Percentiles rank a stretch among this genome's conserved stretches.
phyloP scores from a whole-genome alignment of 1,140 invertebrate species.

The Eupristina koningsbergeri region DNA sequence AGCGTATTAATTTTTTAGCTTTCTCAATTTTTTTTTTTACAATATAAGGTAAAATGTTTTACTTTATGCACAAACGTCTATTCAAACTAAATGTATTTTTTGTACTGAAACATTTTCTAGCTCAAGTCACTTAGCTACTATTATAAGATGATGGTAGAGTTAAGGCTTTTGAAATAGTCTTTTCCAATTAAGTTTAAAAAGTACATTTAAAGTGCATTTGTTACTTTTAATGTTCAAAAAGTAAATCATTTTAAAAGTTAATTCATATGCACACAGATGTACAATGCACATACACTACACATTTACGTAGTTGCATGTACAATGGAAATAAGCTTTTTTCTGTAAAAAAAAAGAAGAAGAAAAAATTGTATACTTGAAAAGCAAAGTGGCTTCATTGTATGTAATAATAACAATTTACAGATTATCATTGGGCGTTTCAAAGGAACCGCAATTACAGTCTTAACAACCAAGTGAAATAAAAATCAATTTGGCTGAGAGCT shows the following conservation, averaged over 20 bases:
- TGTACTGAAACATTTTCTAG: not conserved
- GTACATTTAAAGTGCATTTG: not conserved
- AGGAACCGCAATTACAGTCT: not conserved
- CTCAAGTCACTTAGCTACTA: not conserved
- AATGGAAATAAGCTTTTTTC: not conserved
- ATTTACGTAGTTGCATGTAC: not conserved
- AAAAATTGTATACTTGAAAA: not conserved
- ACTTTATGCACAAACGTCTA: too few species aligned
- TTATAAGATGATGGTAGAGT: not conserved
- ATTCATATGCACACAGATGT: too few species aligned
- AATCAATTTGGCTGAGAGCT: not conserved
- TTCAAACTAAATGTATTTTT: not conserved
- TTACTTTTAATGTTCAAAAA: too few species aligned
- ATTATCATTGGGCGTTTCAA: not conserved
- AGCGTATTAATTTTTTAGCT: too few species aligned
- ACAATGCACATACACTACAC: not conserved
- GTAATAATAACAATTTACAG: not conserved
- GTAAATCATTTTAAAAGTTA: too few species aligned
- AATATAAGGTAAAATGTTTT: too few species aligned
- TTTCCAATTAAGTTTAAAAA: not conserved
- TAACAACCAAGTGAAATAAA: not conserved
- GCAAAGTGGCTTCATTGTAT: not conserved
- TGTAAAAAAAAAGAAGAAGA: too few species aligned
- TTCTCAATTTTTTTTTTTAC: too few species aligned
- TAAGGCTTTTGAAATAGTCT: not conserved